phyloP scores from a whole-genome alignment of 2,113 vertebrate genomes.

The Gasterosteus nipponicus region DNA sequence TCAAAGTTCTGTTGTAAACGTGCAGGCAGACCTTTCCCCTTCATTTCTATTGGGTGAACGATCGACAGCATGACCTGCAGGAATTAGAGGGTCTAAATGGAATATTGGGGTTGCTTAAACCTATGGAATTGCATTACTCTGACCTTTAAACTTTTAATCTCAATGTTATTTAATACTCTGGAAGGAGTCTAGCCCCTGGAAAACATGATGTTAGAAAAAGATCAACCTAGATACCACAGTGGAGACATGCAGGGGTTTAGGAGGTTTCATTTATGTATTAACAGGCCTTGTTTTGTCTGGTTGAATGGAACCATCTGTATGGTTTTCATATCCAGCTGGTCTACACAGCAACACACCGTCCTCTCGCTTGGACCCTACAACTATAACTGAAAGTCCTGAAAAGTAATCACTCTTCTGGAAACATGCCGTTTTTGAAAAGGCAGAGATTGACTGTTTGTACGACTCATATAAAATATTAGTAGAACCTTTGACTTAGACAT shows the following conservation, averaged over 20 bases:
- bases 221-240: conserved; percentile 36
- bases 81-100: conserved; percentile 52
- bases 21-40: background rate
- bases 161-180: conserved; percentile 64
- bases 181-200: conserved; percentile 54
- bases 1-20: conserved; percentile 32
- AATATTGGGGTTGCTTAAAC: conserved; percentile 52
- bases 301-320: background rate
- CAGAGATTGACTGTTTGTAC: conserved; percentile 32
- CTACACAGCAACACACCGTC: background rate
- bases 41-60: conserved; percentile 16
- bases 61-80: conserved; percentile 27
- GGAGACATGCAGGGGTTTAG: conserved; percentile 20
- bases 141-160: conserved; percentile 71
- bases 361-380: background rate
- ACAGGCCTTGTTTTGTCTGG: background rate
- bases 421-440: conserved; percentile 4
- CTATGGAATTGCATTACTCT: conserved; percentile 65
- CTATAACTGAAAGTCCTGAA: conserved; percentile 18
- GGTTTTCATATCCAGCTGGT: background rate
- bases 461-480: conserved; percentile 30
- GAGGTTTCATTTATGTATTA: conserved; percentile 19
- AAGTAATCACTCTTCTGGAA: background rate
- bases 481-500: conserved; percentile 21
- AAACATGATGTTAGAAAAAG: conserved; percentile 28